Evolutionary conservation across 1,140 invertebrate species (phyloP), one percentile per base, ranked within the genome.

Genomic region (Leucophenga varia): DNA sequence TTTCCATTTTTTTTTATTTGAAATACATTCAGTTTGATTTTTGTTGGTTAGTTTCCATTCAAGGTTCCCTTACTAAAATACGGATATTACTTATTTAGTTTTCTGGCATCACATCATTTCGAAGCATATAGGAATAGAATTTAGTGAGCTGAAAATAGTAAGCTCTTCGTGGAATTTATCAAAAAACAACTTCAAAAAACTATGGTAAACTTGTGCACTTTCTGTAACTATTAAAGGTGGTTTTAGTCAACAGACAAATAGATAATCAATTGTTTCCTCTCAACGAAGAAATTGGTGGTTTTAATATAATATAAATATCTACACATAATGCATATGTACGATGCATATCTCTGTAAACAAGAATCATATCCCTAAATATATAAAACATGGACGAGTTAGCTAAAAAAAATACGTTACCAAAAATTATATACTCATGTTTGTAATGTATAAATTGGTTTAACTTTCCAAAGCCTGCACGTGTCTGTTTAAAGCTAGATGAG

Each of bases 61-160:
- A 43, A 4, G 19, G 25, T 32, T 49, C 32, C 43, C 50, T 48
- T 60, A 57, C 20, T 65, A 65, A 65, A 65, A 67, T 44, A 52
- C 58, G 53, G 51, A 36, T 46, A 48, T 44, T 35, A 48, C 38
- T 45, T 28, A 28, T 54, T 57, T 42, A n/a, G n/a, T 37, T 37
- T 25, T 25, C 19, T 48, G 45, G 34, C 59, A 67, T 67, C 64
- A 67, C 59, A 67, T 55, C n/a, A 47, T 43, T 65, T 59, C 48
- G 44, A 63, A 63, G 47, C 40, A 51, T 55, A 30, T 45, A 52
- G 43, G 44, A 52, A 55, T 47, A 35, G 6, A 30, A 47, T 47
- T 42, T 48, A 28, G 8, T 2, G 45, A 53, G 38, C 37, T 46
- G 8, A 20, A 36, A 44, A 31, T 40, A 37, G 20, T 13, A 18